Evolutionary conservation across 2,113 vertebrate genomes (phyloP), one percentile per base, ranked within the genome.

Genomic region (Morone chrysops): DNA sequence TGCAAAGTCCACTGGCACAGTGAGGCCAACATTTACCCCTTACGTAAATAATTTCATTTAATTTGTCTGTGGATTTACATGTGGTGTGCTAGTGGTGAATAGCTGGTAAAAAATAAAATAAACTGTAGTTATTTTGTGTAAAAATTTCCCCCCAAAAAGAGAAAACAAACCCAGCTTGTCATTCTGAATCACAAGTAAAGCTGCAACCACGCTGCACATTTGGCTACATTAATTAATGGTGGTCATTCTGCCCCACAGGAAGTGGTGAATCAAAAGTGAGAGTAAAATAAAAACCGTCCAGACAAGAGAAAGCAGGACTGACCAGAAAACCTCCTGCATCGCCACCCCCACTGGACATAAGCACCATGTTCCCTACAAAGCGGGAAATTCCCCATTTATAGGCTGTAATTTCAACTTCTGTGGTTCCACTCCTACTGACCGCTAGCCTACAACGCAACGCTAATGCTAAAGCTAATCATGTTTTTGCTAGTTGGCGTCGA

Each of bases 381-480:
- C 8, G 76, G 74, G 86, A 81, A 87, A 84, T 65, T 84, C 75
- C 83, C 78, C 51, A 9, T 4, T 70, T 70, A 31, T 18, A 76
- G 66, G 25, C 61, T 76, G 56, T 76, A 75, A 77, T 86, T 78
- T 61, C 36, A 48, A 61, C 62, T 40, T 77, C 40, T 70, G 60
- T 38, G 22, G 48, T 67, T 79, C 7, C 20, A 47, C 48, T 59
- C 13, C 20, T 7, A 2, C 70, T 76, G 43, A 76, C 78, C 16
- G 8, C 47, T 48, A 62, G 51, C 17, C 72, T 67, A 61, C 17
- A 4, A n/a, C 8, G 8, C 45, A 36, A 72, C 38, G 25, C 53
- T 63, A 53, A 59, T 1, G 17, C 16, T 51, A 54, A 54, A n/a
- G 53, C 53, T 54, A 54, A 10, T 3, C 8, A 17, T 51, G 6